Base-by-base conservation (phyloP, 2,113 vertebrate species). In the Stictonetta naevosa region DNA sequence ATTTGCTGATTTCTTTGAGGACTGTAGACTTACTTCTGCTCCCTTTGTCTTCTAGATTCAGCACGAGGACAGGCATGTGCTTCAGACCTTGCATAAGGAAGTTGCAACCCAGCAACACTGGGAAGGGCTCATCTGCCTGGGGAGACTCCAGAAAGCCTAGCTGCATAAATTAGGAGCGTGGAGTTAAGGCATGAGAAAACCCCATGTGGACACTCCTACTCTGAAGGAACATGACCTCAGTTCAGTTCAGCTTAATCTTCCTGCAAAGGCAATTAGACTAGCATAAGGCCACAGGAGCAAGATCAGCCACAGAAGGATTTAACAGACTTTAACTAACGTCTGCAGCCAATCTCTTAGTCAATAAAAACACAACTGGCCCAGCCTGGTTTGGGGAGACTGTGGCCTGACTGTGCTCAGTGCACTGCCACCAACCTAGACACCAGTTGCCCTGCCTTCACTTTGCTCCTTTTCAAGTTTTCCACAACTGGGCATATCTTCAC, bases 241-340 rank as follows among this genome's bases (percentile, higher is more conserved):
- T 60, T 87, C 76, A 83, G 64, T 84, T 92, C 50, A 91, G 82
- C 31, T 91, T 94, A 78, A 89, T 89, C 77, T 86, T 84, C 64
- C 73, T 62, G 67, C 81, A 86, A 59, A 84, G 46, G 40, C 72
- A 92, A 73, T 80, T 86, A 90, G 71, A 10, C 26, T 19, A 44
- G 29, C 80, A 40, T 53, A 74, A 88, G 11, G 38, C 74, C 50
- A 58, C 2, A 3, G 69, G 55, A 93, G 90, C 10, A 21, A 93
- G 55, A 33, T 80, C 63, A 69, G 29, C 23, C 80, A 66, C 34
- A 52, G 15, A 58, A 86, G 87, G 74, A 89, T 87, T 94, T 94
- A 84, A 60, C 34, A 80, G 80, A 66, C 13, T 83, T 94, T 34
- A 83, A 73, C 29, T 38, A 83, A 58, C 1, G 2, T 58, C 59